These are phyloP conservation scores for Choloepus hoffmanni DNA, from an alignment of 2,113 vertebrate species.

Conservation along the genomic window DNA sequence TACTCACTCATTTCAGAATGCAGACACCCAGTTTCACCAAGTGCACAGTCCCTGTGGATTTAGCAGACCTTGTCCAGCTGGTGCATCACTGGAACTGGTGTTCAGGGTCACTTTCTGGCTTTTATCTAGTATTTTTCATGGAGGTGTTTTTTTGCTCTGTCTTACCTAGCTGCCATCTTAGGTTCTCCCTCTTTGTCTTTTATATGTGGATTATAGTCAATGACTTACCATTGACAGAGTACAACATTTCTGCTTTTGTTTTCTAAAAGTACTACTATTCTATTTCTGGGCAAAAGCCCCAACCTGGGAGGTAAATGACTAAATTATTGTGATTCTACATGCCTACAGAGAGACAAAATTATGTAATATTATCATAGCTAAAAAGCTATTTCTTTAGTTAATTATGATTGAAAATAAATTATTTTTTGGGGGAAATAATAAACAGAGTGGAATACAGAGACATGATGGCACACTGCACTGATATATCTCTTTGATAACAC, in stretches of 20 bases:
- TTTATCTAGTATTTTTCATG: no score
- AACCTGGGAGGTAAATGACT: neutral
- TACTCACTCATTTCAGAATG: no score
- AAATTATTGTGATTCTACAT: conserved; percentile 17
- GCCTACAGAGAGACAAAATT: neutral
- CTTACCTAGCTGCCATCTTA: no score
- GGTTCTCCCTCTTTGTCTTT: neutral
- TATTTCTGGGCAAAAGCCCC: neutral
- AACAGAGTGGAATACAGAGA: neutral
- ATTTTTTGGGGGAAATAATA: neutral
- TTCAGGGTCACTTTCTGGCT: no score
- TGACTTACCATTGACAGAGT: neutral
- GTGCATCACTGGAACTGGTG: no score
- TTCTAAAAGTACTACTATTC: neutral
- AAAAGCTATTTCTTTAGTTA: neutral
- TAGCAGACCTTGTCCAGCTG: no score
- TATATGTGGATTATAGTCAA: neutral
- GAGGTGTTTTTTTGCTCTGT: no score
- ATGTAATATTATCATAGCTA: neutral
- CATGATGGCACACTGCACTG: neutral
- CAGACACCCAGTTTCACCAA: no score
- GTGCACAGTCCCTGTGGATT: no score
- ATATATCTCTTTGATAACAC: conserved; percentile 18
- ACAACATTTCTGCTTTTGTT: neutral
- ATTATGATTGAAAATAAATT: neutral